Evolutionary conservation across 2,797 vertebrate genomes (phyloP), one percentile per base, ranked within the genome.

Genomic region (Delichon dasypus): DNA sequence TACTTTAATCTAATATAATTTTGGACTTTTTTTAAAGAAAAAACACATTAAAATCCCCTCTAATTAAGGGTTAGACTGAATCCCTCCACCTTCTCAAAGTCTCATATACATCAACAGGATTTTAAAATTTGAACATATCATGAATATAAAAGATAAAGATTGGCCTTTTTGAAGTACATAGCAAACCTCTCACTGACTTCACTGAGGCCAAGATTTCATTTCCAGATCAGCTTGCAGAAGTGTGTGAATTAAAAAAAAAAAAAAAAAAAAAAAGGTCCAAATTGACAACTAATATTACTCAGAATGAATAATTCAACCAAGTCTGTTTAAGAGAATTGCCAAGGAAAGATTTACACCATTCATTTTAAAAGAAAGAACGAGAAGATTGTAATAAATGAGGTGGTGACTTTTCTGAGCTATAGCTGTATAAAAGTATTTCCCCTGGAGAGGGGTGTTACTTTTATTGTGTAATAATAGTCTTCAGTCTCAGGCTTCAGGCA

Each of bases 391-490:
- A 95, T 94, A 96, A 95, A 95, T 85, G 78, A 87, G 45, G 26
- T 82, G 58, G 61, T 58, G 86, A 73, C 55, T 93, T 93, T 87
- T 89, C 73, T 90, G 90, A 95, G 81, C 50, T 95, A 89, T 85
- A 61, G 89, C 42, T 85, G 25, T 89, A 87, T 74, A 74, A 92
- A 97, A 90, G 80, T 92, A 94, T 92, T 95, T 90, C 67, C 88
- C 90, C 81, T 72, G 74, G 86, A 88, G 82, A 93, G 32, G 89
- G 27, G 75, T 95, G 88, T 95, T 95, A 89, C 92, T 94, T 95
- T 94, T 93, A 93, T 89, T 88, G 84, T 92, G 89, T 30, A 89
- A 80, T 88, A 93, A 91, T 74, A 88, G 57, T 87, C 75, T 95
- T 95, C 89, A 87, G 7, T 85, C 92, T 92, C 51, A 57, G 22